Evolutionary conservation across 2,888 invertebrate genomes (phyloP).

Genomic region (Uropetala carovei): DNA sequence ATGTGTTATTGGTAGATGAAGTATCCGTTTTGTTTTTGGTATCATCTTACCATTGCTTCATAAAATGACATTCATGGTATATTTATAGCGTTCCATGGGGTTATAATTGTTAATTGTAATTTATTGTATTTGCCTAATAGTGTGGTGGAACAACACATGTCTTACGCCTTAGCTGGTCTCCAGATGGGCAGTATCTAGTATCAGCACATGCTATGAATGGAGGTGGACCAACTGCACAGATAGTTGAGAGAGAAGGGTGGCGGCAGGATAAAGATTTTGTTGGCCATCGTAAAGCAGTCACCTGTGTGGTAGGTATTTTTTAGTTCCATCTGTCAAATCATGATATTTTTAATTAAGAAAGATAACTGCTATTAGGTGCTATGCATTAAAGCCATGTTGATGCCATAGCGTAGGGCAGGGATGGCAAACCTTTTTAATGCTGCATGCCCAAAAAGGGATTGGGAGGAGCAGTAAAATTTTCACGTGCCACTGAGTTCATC

Average conservation of each 20-base stretch:
- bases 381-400: not conserved
- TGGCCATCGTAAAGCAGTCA: conserved; percentile 97
- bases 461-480: no score
- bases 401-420: no score
- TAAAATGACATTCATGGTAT: no score
- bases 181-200: conserved; percentile 97
- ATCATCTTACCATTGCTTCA: no score
- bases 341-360: not conserved
- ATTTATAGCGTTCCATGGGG: not conserved
- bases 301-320: conserved; percentile 84
- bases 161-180: conserved; percentile 96
- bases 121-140: conserved; percentile 69
- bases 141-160: conserved; percentile 92
- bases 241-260: conserved; percentile 94
- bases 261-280: conserved; percentile 97
- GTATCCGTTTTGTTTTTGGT: no score
- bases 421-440: no score
- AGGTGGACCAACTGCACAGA: conserved; percentile 97
- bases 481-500: no score
- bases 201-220: conserved; percentile 99
- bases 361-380: not conserved
- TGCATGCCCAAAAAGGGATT: no score
- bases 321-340: conserved; percentile 48
- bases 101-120: not conserved
- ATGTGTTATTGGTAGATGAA: no score